phyloP scores from a whole-genome alignment of 2,113 vertebrate genomes.

The Alligator sinensis region DNA sequence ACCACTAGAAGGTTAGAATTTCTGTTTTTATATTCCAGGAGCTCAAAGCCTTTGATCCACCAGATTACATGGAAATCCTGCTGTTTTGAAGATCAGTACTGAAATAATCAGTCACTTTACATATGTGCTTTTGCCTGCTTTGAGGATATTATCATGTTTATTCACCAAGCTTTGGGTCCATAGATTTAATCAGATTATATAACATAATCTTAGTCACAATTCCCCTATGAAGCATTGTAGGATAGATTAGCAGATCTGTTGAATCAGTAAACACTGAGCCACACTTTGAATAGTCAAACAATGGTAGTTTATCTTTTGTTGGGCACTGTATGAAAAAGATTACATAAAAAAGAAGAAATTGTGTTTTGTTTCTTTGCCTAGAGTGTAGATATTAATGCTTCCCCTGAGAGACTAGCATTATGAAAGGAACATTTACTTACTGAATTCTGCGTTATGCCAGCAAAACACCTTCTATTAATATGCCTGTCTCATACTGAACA shows the following conservation, averaged over 20 bases:
- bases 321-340: background rate
- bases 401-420: fast-evolving
- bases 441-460: background rate
- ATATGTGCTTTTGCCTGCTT: background rate
- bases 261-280: fast-evolving
- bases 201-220: conserved; percentile 1
- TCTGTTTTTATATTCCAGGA: background rate
- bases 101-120: fast-evolving
- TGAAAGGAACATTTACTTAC: background rate
- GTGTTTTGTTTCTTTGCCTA: background rate
- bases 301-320: background rate
- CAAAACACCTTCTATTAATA: fast-evolving
- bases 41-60: background rate
- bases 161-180: background rate
- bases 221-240: background rate
- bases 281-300: background rate
- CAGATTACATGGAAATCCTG: fast-evolving
- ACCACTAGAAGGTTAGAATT: background rate
- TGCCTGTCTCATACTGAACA: background rate
- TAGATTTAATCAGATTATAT: background rate
- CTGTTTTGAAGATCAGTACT: background rate
- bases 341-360: background rate
- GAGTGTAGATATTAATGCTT: background rate
- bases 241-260: background rate
- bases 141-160: background rate